Evolutionary conservation across 2,113 vertebrate genomes (phyloP), one percentile per base, ranked within the genome.

Genomic region (Meriones unguiculatus): DNA sequence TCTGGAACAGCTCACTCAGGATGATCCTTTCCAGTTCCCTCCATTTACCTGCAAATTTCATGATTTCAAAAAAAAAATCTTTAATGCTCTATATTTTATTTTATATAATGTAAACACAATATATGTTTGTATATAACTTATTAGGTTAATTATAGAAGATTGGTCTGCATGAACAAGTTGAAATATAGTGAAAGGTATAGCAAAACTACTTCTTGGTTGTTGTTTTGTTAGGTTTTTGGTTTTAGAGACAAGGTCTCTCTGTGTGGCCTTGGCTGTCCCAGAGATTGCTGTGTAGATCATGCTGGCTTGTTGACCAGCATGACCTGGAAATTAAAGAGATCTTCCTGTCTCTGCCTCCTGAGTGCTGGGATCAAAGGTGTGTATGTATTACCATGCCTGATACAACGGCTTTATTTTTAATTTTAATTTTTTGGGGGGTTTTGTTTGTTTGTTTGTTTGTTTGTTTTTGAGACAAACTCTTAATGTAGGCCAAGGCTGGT

Each of bases 141-240:
- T 86, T 92, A 54, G 28, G 52, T 86, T 96, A 89, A 73, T 73
- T 89, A 75, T 7, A 81, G 69, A 94, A 90, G 67, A 87, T 25
- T 90, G 9, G 67, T 87, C 35, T 82, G 52, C 13, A 81, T 32
- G 11, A 93, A 24, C 70, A 93, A 95, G 76, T 54, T 91, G 25
- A 85, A 95, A 78, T 32, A 20, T 24, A 77, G 62, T 57, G 30
- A 20, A 59, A 93, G 6, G 50, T 80, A 80, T 65, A 87, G 62
- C 28, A 35, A 86, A 86, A 35, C 62, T 25, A 35, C 38, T 35
- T 86, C 50, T 32, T 85, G 41, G 52, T 85, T 85, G 57, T 41
- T 76, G 41, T 46, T 77, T 77, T 32, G 38, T 62, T 62, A 20
- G 2, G 30, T 30, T 5, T 76, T 77, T 15, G 41, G 15, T 46